These are phyloP conservation scores for Octonoba sinensis DNA, from an alignment of 2,888 invertebrate species.

Conservation along the genomic window DNA sequence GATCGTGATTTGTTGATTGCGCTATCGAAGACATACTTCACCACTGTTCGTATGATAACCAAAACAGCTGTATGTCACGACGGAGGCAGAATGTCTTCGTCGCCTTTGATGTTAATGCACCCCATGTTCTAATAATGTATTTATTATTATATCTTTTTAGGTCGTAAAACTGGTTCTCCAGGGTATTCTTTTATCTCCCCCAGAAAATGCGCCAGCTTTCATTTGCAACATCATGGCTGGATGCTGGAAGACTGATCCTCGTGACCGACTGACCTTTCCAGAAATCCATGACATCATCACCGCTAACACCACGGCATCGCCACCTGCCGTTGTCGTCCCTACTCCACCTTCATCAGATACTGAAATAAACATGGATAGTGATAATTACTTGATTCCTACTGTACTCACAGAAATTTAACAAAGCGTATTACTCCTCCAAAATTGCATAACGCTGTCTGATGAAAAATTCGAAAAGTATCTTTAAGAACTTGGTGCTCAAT, in stretches of 20 bases:
- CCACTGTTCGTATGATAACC: no score
- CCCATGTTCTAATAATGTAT: no score
- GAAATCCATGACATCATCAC: conserved; percentile 73
- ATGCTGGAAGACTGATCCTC: conserved; percentile 86
- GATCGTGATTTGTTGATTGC: no score
- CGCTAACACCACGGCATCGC: conserved; percentile 4
- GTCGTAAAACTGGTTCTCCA: conserved; percentile 84
- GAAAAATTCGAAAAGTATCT: no score
- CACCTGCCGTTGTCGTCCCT: conserved; percentile 1
- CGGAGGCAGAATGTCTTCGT: no score
- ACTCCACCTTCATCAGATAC: conserved; percentile 10
- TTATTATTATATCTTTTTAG: conserved; percentile 68
- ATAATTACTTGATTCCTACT: conserved; percentile 63
- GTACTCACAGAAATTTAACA: conserved; percentile 22
- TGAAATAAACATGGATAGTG: conserved; percentile 44
- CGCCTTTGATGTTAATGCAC: no score
- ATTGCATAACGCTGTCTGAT: no score
- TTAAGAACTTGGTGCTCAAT: no score
- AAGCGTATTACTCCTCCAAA: no score
- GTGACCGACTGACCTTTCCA: conserved; percentile 81
- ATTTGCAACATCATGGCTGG: conserved; percentile 83
- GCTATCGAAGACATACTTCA: no score
- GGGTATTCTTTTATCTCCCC: conserved; percentile 84
- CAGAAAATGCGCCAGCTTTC: conserved; percentile 81
- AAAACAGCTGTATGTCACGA: no score